These are phyloP conservation scores for Trileptium ribeirensis DNA, from an alignment of 2,888 invertebrate genomes.

Conservation along the genomic window DNA sequence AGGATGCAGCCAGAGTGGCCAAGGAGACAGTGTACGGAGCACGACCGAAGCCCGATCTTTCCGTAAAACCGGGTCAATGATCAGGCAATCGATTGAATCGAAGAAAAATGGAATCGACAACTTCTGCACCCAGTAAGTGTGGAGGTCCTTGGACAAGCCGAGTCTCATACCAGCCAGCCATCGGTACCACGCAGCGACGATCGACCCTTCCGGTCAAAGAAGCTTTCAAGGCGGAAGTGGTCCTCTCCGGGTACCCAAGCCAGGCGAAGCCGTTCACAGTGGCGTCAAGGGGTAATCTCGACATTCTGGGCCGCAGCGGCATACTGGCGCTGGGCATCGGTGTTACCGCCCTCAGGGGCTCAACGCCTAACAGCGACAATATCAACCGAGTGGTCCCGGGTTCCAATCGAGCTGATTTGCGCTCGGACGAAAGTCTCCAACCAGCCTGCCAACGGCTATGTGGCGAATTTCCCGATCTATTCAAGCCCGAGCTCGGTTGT, in stretches of 20 bases:
- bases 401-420: not conserved
- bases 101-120: no score
- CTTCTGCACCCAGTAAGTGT: no score
- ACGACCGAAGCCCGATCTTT: not conserved
- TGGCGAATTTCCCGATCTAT: not conserved
- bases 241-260: not conserved
- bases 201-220: not conserved
- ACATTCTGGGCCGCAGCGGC: not conserved
- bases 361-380: not conserved
- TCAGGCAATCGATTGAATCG: no score
- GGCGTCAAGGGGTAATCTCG: not conserved
- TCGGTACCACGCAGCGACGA: not conserved
- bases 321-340: not conserved
- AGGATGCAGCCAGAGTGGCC: constrained; percentile 30
- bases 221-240: not conserved
- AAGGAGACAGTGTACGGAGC: not conserved
- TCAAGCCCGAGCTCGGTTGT: not conserved
- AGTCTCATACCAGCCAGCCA: not conserved
- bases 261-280: not conserved
- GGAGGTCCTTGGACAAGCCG: no score
- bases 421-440: not conserved
- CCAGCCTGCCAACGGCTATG: not conserved
- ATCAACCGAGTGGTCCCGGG: not conserved
- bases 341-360: not conserved
- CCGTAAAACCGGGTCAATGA: no score